Evolutionary conservation across 1,140 invertebrate genomes (phyloP), one percentile per base, ranked within the genome.

Genomic region (Penaeus indicus): DNA sequence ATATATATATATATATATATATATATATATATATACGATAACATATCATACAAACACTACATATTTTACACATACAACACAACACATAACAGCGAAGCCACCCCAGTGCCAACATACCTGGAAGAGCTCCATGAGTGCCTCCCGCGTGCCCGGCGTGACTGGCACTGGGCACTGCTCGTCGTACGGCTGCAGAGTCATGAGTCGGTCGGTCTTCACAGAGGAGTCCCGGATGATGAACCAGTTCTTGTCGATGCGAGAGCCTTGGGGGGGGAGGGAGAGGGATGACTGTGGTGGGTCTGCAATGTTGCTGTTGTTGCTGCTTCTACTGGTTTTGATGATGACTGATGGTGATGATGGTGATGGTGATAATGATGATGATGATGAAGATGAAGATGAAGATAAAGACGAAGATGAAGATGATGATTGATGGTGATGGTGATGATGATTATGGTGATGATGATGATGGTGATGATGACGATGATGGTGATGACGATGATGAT

Each of bases 141-240:
- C 94, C 87, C 94, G 93, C 0, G 94, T 96, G 61, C 93, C 92
- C 8, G 93, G 91, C 85, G 90, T 93, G 91, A 92, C 93, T 91
- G 80, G 92, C 92, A 91, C 95, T 90, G 86, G 94, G 93, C 92
- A 95, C 95, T 80, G 94, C 94, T 91, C 91, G 54, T 90, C 91
- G 64, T 95, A 93, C 8, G 95, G 95, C 90, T 97, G 95, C 91
- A 98, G 93, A 4, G 96, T 97, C 81, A 98, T 93, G 75, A 98
- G 93, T 88, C 97, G 94, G 92, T 98, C 97, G 4, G 97, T 96
- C 93, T 96, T 96, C 61, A 96, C 94, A 47, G 94, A 94, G 72
- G 94, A 95, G 93, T 98, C 97, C 91, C 95, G 95, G 47, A 98
- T 96, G 47, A 96, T 94, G 92, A 98, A 98, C 97, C 97, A 98